Conservation (phyloP, 2,888 invertebrate species). For the Rhamphomyia laevipes region DNA sequence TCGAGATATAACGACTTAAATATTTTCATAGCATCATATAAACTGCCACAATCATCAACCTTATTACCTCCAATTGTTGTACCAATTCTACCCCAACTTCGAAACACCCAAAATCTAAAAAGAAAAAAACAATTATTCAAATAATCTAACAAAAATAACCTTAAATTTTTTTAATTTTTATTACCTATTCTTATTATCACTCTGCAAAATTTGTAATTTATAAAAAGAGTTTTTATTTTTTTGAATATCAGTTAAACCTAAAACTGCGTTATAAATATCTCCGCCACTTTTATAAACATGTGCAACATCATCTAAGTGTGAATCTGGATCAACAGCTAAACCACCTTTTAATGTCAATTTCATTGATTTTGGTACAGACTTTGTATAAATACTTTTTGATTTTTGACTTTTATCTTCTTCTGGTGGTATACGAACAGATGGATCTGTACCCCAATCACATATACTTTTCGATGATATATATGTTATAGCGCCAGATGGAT, state of each 20-base stretch:
- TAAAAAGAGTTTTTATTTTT: conserved; percentile 87
- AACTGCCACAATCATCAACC: conserved; percentile 39
- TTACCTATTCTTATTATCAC: conserved; percentile 52
- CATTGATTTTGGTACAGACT: conserved; percentile 45
- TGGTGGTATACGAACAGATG: conserved; percentile 29
- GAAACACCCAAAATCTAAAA: conserved; percentile 63
- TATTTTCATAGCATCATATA: conserved; percentile 45
- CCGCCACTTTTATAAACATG: conserved; percentile 58
- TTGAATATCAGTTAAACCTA: conserved; percentile 77
- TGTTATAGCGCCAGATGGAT: conserved; percentile 45
- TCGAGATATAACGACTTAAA: conserved; percentile 60
- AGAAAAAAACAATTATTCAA: background rate
- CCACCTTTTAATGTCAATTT: conserved; percentile 69
- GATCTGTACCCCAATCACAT: conserved; percentile 72
- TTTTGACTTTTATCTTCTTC: conserved; percentile 48
- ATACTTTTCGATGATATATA: conserved; percentile 61
- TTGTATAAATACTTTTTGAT: conserved; percentile 48
- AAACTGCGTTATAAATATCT: conserved; percentile 62
- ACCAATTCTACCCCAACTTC: conserved; percentile 94
- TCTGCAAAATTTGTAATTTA: conserved; percentile 80
- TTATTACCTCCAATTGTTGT: conserved; percentile 77
- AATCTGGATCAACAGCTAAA: conserved; percentile 86
- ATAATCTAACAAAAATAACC: background rate
- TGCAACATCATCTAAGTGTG: conserved; percentile 60
- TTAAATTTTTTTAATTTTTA: background rate